These are phyloP conservation scores for Ptycholaimellus sp. DNA, from an alignment of 2,888 invertebrate genomes.

Conservation along the genomic window DNA sequence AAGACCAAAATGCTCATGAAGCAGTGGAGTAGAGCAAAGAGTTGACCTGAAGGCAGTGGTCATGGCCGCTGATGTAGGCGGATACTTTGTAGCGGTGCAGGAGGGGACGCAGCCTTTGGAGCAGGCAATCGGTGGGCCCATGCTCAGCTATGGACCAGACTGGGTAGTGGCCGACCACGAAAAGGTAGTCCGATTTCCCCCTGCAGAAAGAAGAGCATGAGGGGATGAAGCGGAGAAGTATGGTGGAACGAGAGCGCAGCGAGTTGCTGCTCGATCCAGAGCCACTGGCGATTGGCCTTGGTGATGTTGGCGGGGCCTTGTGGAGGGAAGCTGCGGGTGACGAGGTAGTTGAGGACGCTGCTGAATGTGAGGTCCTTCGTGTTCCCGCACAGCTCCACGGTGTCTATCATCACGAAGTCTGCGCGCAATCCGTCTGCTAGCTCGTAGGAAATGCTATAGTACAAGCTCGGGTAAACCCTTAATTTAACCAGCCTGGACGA, in stretches of 20 bases:
- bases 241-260: too few relatives aligned
- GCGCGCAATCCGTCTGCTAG: conserved; percentile 17
- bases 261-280: conserved; percentile 22
- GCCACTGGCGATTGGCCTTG: conserved; percentile 19
- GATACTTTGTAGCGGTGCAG: conserved; percentile 26
- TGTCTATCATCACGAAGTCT: conserved; percentile 29
- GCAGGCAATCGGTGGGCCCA: conserved; percentile 27
- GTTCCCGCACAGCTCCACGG: conserved; percentile 27
- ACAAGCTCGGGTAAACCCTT: conserved; percentile 28
- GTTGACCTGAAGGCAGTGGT: conserved; percentile 30
- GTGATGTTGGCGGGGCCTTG: not conserved
- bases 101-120: conserved; percentile 25
- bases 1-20: too few relatives aligned
- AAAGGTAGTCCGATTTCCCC: conserved; percentile 25
- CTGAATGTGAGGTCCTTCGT: conserved; percentile 11
- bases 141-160: conserved; percentile 28
- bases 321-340: not conserved
- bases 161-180: conserved; percentile 29
- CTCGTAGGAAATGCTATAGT: conserved; percentile 21
- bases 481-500: too few relatives aligned
- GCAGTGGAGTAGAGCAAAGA: too few relatives aligned
- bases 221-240: too few relatives aligned
- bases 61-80: conserved; percentile 29
- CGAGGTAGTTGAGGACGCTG: not conserved
- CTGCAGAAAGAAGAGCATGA: too few relatives aligned